Percentiles rank a stretch among this genome's conserved stretches.
Conservation (phyloP, 2,113 vertebrate species). For the Willisornis vidua region DNA sequence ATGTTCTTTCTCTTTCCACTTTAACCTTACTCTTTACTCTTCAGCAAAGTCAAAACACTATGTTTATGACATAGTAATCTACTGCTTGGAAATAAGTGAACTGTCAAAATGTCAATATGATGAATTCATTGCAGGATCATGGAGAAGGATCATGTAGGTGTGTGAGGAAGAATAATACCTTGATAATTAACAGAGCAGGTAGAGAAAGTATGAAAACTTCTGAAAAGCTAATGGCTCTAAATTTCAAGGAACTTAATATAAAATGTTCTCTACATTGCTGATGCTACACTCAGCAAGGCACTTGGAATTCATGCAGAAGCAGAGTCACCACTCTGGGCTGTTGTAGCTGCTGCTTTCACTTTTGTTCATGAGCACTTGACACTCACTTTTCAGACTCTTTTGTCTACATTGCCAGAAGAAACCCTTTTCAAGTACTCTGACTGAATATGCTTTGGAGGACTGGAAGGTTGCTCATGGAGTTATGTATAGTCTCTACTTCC, state of each 20-base stretch:
- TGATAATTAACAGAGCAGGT: background rate
- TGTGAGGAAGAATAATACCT: slow-evolving; percentile 4
- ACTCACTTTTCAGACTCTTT: background rate
- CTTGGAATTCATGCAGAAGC: slow-evolving; percentile 26
- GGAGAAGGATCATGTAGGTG: background rate
- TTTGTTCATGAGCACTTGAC: slow-evolving; percentile 36
- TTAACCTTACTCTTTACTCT: background rate
- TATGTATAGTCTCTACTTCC: background rate
- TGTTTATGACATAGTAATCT: background rate
- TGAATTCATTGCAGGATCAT: background rate
- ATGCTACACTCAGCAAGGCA: background rate
- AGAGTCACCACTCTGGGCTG: slow-evolving; percentile 25
- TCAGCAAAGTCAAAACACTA: background rate
- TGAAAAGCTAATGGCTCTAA: background rate
- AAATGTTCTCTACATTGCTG: background rate
- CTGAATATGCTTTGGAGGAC: background rate
- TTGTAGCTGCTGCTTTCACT: slow-evolving; percentile 16
- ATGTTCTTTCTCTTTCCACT: background rate
- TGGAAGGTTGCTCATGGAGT: background rate
- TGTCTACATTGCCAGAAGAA: background rate
- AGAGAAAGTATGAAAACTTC: background rate
- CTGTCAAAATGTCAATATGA: slow-evolving; percentile 25
- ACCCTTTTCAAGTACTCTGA: background rate
- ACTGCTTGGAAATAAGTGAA: slow-evolving; percentile 2
- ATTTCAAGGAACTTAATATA: background rate